These are phyloP conservation scores for Ricordea florida DNA, from an alignment of 92 coral and sea anemone genomes.

Conservation along the genomic window DNA sequence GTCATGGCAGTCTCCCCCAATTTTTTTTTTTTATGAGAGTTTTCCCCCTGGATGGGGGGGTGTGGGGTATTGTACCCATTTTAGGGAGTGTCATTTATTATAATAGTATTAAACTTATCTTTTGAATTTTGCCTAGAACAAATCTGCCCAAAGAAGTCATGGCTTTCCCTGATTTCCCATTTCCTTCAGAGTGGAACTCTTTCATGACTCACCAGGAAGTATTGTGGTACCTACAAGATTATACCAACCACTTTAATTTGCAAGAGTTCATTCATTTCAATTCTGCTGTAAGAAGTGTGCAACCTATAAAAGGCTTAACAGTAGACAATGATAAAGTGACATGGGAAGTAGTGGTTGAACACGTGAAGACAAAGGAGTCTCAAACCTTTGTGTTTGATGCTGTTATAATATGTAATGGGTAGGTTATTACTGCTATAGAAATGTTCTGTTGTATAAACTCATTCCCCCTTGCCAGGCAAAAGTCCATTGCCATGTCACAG, in stretches of 20 bases:
- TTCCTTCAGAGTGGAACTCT: constrained; percentile 49
- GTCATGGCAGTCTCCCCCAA: no score
- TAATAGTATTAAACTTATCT: no score
- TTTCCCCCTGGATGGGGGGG: no score
- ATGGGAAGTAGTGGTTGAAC: constrained; percentile 66
- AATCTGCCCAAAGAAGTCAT: constrained; percentile 79
- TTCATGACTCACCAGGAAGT: constrained; percentile 45
- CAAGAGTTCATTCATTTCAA: constrained; percentile 46
- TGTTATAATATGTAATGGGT: constrained; percentile 81
- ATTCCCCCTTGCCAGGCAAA: no score
- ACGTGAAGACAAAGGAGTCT: no score
- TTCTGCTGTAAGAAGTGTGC: constrained; percentile 41
- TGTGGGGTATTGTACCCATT: no score
- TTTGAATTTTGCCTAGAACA: no score
- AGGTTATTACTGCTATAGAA: background rate
- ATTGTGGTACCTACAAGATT: constrained; percentile 53
- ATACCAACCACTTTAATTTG: constrained; percentile 52
- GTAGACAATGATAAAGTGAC: background rate
- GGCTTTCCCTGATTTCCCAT: constrained; percentile 74
- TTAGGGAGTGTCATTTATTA: no score
- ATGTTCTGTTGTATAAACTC: no score
- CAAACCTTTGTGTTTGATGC: constrained; percentile 57
- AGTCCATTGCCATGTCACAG: no score
- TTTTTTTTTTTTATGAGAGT: no score
- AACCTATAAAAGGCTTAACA: constrained; percentile 33